Percentiles rank a stretch among this genome's conserved stretches.
phyloP scores from a whole-genome alignment of 1,140 invertebrate species.

The Thereuonema tuberculata region DNA sequence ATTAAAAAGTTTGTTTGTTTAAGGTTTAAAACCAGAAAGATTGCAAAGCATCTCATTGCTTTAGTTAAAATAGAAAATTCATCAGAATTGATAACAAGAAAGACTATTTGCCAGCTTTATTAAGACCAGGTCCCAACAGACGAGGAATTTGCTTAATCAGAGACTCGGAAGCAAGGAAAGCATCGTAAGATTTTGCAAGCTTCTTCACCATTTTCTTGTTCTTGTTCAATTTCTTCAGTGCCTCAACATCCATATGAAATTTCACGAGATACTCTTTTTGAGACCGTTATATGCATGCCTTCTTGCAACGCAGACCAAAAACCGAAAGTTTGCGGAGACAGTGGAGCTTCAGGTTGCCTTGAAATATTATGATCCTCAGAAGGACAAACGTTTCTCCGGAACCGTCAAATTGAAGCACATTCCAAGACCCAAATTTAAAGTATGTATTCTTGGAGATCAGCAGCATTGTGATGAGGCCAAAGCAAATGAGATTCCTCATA shows the following conservation, averaged over 20 bases:
- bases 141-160: constrained; percentile 99
- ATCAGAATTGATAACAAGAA: constrained; percentile 84
- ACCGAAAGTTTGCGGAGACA: constrained; percentile 91
- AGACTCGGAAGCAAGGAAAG: constrained; percentile 96
- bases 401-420: constrained; percentile 98
- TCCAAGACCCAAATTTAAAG: constrained; percentile 94
- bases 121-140: constrained; percentile 94
- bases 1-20: too few relatives aligned
- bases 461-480: constrained; percentile 99
- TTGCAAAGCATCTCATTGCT: too few relatives aligned
- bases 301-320: constrained; percentile 59
- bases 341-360: constrained; percentile 99
- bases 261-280: constrained; percentile 88
- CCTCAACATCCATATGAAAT: constrained; percentile 98
- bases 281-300: constrained; percentile 82
- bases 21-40: too few relatives aligned
- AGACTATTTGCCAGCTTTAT: constrained; percentile 99
- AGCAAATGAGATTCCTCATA: constrained; percentile 77
- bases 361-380: constrained; percentile 99
- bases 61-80: too few relatives aligned
- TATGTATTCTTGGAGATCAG: constrained; percentile 97
- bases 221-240: constrained; percentile 97
- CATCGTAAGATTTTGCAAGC: constrained; percentile 88
- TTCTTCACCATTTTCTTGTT: constrained; percentile 99
- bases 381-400: constrained; percentile 99